A percentile compares a stretch with the other conserved stretches of the same genome.
Evolutionary conservation across 2,113 vertebrate species (phyloP).

Genomic region (Amazona vittata): DNA sequence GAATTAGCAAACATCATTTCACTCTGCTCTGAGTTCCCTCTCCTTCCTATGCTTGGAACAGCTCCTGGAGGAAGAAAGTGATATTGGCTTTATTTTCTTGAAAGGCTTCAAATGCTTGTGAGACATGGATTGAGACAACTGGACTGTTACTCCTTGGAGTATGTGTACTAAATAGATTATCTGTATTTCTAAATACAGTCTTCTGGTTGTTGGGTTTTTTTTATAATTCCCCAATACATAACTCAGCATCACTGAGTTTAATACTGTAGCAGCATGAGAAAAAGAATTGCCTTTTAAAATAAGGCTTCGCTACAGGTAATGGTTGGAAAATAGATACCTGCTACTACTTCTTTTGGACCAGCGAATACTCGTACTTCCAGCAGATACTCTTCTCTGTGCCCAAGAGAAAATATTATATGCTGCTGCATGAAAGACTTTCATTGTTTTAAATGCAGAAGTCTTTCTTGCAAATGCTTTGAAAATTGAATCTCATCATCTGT

Average conservation of each 20-base stretch:
- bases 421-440: slow-evolving; percentile 7
- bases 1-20: background rate
- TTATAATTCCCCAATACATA: background rate
- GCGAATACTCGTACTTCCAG: background rate
- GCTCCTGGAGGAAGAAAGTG: background rate
- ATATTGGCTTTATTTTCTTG: background rate
- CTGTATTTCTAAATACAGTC: background rate
- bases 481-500: slow-evolving; percentile 3
- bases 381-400: background rate
- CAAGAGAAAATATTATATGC: slow-evolving; percentile 25
- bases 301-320: slow-evolving; percentile 2
- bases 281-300: slow-evolving; percentile 5
- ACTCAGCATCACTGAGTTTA: background rate
- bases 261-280: background rate
- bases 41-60: background rate
- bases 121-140: background rate
- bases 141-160: background rate
- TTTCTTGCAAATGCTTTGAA: background rate
- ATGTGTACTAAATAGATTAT: background rate
- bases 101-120: background rate
- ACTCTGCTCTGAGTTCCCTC: background rate
- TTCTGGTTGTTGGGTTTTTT: background rate
- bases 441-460: slow-evolving; percentile 36
- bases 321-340: background rate
- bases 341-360: background rate